phyloP scores from a whole-genome alignment of 2,797 vertebrate genomes.

The Xyrichtys novacula region DNA sequence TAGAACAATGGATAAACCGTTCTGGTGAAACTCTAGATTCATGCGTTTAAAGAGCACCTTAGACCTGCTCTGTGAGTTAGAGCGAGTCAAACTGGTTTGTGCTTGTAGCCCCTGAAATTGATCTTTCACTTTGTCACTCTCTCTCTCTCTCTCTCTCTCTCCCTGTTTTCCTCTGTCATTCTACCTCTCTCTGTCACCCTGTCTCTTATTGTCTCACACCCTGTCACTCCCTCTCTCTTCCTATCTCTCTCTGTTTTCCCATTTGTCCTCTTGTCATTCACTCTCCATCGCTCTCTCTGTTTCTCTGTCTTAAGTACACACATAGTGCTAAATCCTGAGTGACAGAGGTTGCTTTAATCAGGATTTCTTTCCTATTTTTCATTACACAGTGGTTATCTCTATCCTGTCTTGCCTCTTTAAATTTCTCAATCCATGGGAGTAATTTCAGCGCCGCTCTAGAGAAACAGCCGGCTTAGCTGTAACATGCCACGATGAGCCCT shows the following conservation, averaged over 20 bases:
- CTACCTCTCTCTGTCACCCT: background rate
- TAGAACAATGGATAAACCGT: constrained; percentile 72
- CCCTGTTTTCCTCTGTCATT: constrained; percentile 2
- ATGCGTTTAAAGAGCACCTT: constrained; percentile 56
- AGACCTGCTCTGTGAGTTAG: constrained; percentile 47
- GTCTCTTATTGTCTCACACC: no score
- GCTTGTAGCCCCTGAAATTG: constrained; percentile 52
- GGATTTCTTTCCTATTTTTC: background rate
- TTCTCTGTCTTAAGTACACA: background rate
- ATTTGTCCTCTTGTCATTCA: background rate
- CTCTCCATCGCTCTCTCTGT: background rate
- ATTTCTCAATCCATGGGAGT: background rate
- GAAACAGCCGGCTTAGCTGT: background rate
- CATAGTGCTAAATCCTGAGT: background rate
- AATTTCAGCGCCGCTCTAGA: background rate
- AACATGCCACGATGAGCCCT: background rate
- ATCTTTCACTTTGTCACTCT: constrained; percentile 13
- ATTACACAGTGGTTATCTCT: background rate
- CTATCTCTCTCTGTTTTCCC: background rate
- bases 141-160: background rate
- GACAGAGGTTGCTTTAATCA: background rate
- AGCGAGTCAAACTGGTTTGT: constrained; percentile 79
- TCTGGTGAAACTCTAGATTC: constrained; percentile 73
- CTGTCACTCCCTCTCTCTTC: constrained; percentile 8
- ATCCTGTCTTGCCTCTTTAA: background rate